Evolutionary conservation across 2,797 vertebrate genomes (phyloP), one percentile per base, ranked within the genome.

Genomic region (Tamandua tetradactyla): DNA sequence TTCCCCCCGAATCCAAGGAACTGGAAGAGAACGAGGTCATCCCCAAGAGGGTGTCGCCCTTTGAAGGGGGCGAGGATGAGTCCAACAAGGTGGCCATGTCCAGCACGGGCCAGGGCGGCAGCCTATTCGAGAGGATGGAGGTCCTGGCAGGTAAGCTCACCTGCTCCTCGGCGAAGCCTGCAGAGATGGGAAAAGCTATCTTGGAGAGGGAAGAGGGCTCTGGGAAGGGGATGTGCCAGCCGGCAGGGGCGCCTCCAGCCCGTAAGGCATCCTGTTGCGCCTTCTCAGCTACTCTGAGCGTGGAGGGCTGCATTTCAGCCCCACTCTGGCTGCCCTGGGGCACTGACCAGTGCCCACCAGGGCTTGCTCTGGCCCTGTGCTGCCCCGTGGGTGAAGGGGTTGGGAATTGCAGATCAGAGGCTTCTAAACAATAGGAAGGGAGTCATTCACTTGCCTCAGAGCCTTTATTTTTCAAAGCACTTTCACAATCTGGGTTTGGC

Each of bases 51-150:
- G 91, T 74, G 47, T 68, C n/a, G 0, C 52, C 88, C 20, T 78
- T 97, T 0, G 91, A 96, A 25, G 89, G 64, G 25, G 95, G 47
- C 1, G 97, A 98, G 14, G 98, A 98, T 35, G 47, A 97, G 18
- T 98, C 97, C 25, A 98, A 99, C 97, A 99, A 99, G 81, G 99
- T 99, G 90, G 98, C 99, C 57, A 99, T 99, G 99, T 98, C 99
- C 75, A 99, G 99, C 95, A 98, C 99, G 57, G 97, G 97, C 27
- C 98, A 98, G 5, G 98, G 98, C 95, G 98, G 98, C 98, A 98
- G 97, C 98, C 98, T 99, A 97, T 99, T 99, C 64, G 98, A 98
- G 96, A 99, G 99, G 97, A 99, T 98, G 0, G 99, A 99, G 97
- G 99, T 99, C 85, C 98, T 99, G 17, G 99, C 99, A 98, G 99